These are phyloP conservation scores for Pogonophryne albipinna DNA, from an alignment of 2,797 vertebrate species.

Conservation along the genomic window DNA sequence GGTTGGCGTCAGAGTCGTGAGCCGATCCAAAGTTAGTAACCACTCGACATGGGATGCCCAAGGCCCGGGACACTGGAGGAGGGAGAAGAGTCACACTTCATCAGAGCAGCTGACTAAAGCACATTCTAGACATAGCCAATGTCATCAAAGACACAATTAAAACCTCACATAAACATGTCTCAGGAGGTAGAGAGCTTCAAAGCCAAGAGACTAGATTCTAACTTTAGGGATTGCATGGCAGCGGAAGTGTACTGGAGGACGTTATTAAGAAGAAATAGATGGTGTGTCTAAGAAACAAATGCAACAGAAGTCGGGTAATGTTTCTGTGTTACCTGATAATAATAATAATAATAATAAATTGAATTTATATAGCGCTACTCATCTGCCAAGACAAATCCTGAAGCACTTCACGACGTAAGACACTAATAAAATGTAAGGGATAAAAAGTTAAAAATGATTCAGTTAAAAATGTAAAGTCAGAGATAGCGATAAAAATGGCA, in stretches of 20 bases:
- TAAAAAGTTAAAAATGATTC: no score
- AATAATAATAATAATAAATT: no score
- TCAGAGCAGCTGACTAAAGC: constrained; percentile 11
- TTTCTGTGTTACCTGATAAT: not conserved
- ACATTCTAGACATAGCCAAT: constrained; percentile 1
- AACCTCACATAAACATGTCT: constrained; percentile 1
- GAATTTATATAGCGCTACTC: no score
- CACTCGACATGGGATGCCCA: constrained; percentile 89
- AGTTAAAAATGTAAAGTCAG: no score
- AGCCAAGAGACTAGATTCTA: constrained; percentile 2
- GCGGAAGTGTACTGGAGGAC: not conserved
- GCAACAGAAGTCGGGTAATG: not conserved
- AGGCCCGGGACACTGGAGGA: constrained; percentile 82
- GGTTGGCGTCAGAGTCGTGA: constrained; percentile 88
- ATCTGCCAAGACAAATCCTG: no score
- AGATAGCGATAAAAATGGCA: no score
- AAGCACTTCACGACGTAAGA: no score
- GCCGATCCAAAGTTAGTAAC: constrained; percentile 92
- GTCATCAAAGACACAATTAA: constrained; percentile 25
- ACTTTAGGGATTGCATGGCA: not conserved
- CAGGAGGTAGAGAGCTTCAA: not conserved
- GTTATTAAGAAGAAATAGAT: not conserved
- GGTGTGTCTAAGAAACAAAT: not conserved
- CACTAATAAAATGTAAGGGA: no score
- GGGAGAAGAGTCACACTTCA: constrained; percentile 9